A percentile compares a stretch with the other conserved stretches of the same genome.
Conservation (phyloP, 2,888 invertebrate species). For the Diadegma fenestrale region DNA sequence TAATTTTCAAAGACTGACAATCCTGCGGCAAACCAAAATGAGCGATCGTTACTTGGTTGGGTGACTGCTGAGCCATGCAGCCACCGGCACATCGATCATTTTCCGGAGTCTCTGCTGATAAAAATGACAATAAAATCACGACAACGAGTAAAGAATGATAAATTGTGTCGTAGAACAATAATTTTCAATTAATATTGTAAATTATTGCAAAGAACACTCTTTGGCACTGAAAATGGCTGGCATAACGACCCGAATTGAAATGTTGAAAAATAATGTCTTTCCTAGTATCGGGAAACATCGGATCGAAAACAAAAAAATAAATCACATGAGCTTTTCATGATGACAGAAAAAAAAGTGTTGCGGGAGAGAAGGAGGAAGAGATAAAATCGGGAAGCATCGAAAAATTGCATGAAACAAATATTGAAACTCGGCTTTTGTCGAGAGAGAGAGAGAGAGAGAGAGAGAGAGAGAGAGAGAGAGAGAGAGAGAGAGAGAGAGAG, state of each 20-base stretch:
- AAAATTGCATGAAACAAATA: slow-evolving; percentile 55
- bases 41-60: no score
- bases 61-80: no score
- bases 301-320: slow-evolving; percentile 8
- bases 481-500: slow-evolving; percentile 12
- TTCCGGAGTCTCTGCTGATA: no score
- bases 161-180: no score
- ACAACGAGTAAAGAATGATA: no score
- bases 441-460: slow-evolving; percentile 11
- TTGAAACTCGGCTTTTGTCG: slow-evolving; percentile 48
- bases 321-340: slow-evolving; percentile 14
- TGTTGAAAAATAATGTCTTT: background rate
- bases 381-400: slow-evolving; percentile 20
- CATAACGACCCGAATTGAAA: background rate
- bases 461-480: background rate
- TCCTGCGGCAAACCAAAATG: no score
- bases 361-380: background rate
- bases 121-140: no score
- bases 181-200: background rate
- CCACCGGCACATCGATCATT: no score
- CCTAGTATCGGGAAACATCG: background rate
- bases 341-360: slow-evolving; percentile 6
- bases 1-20: no score
- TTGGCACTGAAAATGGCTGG: background rate
- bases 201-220: background rate